Evolutionary conservation across 2,888 invertebrate genomes (phyloP).

Genomic region (Macaria liturata): DNA sequence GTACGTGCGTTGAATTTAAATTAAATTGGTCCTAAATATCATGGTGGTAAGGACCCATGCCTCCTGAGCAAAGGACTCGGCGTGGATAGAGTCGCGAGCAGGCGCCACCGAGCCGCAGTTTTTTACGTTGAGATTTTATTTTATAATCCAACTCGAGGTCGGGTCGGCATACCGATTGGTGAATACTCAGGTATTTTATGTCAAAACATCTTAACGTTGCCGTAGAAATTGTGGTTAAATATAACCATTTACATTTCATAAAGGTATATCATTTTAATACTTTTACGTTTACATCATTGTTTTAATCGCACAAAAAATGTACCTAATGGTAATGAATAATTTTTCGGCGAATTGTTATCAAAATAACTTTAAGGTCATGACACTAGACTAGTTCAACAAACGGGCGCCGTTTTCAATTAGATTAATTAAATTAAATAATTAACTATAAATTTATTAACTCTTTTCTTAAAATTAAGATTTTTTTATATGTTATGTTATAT

Average conservation of each 20-base stretch:
- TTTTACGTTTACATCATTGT: too few relatives aligned
- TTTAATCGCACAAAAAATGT: too few relatives aligned
- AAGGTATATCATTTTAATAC: too few relatives aligned
- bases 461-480: conserved; percentile 28
- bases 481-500: too few relatives aligned
- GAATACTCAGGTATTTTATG: conserved; percentile 21
- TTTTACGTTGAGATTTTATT: conserved; percentile 69
- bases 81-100: conserved; percentile 43
- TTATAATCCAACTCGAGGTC: conserved; percentile 69
- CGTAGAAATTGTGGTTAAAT: too few relatives aligned
- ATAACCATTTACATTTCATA: too few relatives aligned
- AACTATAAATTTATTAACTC: conserved; percentile 14
- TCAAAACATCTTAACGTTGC: conserved; percentile 1
- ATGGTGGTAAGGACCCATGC: conserved; percentile 24
- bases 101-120: conserved; percentile 75
- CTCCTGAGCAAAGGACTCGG: conserved; percentile 26
- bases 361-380: conserved; percentile 17
- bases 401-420: conserved; percentile 31
- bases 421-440: conserved; percentile 19
- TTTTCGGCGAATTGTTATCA: conserved; percentile 2
- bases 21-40: conserved; percentile 42
- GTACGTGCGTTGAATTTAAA: conserved; percentile 8
- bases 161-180: conserved; percentile 59
- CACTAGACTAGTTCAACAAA: conserved; percentile 11
- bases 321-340: too few relatives aligned